phyloP scores from a whole-genome alignment of 2,797 vertebrate genomes.

The Anniella stebbinsi region DNA sequence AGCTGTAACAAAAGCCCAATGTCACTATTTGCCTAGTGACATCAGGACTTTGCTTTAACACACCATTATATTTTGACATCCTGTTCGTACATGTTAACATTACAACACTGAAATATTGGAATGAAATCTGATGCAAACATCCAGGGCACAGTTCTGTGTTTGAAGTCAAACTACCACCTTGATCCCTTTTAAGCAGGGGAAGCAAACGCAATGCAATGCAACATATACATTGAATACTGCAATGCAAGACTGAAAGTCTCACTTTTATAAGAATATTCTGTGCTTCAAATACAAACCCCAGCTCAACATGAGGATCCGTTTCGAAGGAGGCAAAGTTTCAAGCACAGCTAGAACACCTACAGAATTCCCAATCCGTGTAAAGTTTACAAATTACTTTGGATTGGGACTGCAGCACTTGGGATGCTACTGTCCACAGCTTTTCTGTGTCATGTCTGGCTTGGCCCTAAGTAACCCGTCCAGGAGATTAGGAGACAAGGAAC shows the following conservation, averaged over 20 bases:
- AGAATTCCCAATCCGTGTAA: background rate
- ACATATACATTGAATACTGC: background rate
- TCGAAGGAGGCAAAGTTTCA: background rate
- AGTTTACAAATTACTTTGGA: slow-evolving; percentile 20
- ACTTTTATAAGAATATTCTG: background rate
- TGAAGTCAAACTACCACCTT: background rate
- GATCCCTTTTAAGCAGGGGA: background rate
- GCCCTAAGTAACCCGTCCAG: background rate
- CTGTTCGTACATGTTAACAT: background rate
- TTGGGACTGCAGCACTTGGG: background rate
- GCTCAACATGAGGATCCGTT: background rate
- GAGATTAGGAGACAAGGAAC: background rate
- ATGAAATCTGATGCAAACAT: background rate
- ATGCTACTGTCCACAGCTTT: background rate
- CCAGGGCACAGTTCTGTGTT: background rate
- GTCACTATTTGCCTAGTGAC: background rate
- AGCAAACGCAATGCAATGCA: background rate
- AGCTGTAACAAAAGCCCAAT: background rate
- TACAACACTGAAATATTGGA: background rate
- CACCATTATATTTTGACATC: background rate
- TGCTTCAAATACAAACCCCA: background rate
- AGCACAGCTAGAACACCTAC: background rate
- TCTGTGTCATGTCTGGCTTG: background rate
- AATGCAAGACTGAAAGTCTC: background rate
- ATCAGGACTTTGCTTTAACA: background rate